Evolutionary conservation across 2,888 invertebrate genomes (phyloP), one percentile per base, ranked within the genome.

Genomic region (Clitarchus hookeri): DNA sequence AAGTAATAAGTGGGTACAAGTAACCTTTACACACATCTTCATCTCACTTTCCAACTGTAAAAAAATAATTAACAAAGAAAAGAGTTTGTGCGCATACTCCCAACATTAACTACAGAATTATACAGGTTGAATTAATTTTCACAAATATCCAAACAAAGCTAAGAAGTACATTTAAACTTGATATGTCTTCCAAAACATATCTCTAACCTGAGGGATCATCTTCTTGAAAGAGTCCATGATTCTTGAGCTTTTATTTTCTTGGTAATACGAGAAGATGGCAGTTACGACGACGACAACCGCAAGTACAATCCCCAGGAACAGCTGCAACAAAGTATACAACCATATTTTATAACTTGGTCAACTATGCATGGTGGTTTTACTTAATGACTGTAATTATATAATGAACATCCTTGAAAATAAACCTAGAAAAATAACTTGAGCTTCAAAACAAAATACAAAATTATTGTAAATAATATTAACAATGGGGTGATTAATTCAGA

Each of bases 221-320:
- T 98, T 98, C 93, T 98, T 98, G 94, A 99, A 99, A 85, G 98
- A 98, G 93, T 99, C 98, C 98, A 99, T 99, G 92, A 99, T 98
- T 93, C 97, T 97, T 89, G 98, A 98, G 91, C 98, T 98, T 94
- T 99, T 99, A 93, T 98, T 98, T 92, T 95, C 95, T 93, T 99
- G 99, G 93, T 98, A 99, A 93, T 98, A 99, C 89, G 99, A 99
- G 95, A 99, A 99, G 92, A 98, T 97, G 90, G 99, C 99, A 91
- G 99, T 99, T 89, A 99, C 97, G 92, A 99, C 96, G 90, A 99
- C 99, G 91, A 99, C 98, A 92, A 96, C 96, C 90, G 98, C 96
- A 93, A 99, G 95, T 92, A 99, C 97, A 90, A 95, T 96, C 92
- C 99, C 99, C 91, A 99, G 95, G 93, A 97, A 99, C 91, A 99